phyloP scores from a whole-genome alignment of 2,113 vertebrate species.

The Sclerurus mexicanus region DNA sequence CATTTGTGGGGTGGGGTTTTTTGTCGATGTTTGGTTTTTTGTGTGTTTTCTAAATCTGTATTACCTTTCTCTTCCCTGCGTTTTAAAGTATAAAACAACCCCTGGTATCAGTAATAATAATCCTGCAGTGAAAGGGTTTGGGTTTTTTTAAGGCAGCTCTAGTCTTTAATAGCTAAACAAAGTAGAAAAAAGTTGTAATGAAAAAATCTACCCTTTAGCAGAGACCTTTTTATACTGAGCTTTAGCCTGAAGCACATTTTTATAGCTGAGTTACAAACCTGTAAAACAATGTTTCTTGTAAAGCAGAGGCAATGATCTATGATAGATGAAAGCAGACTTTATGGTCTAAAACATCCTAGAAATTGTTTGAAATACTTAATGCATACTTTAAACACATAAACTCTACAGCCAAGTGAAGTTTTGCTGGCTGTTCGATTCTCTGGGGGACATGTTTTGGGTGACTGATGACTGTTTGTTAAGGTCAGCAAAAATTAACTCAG shows the following conservation, averaged over 20 bases:
- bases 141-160: not conserved
- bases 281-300: constrained; percentile 47
- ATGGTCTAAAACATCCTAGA: constrained; percentile 39
- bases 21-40: not conserved
- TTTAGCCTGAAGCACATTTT: constrained; percentile 40
- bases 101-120: not conserved
- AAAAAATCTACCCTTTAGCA: constrained; percentile 7
- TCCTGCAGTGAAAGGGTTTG: not conserved
- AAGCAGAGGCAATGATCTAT: constrained; percentile 42
- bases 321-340: constrained; percentile 38
- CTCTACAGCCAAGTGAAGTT: not conserved
- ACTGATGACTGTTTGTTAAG: constrained; percentile 19
- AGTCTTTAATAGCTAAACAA: not conserved
- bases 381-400: constrained; percentile 37
- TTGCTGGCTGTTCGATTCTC: not conserved
- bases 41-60: not conserved
- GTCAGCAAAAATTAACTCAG: constrained; percentile 48
- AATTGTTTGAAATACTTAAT: constrained; percentile 56
- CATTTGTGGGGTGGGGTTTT: not conserved
- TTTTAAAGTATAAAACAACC: not conserved
- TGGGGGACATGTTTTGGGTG: not conserved
- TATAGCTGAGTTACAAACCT: constrained; percentile 44
- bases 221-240: not conserved
- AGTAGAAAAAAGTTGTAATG: not conserved
- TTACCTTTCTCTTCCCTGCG: not conserved